Percentiles rank a stretch among this genome's conserved stretches.
Evolutionary conservation across 2,888 invertebrate species (phyloP).

Genomic region (Callinectes sapidus): DNA sequence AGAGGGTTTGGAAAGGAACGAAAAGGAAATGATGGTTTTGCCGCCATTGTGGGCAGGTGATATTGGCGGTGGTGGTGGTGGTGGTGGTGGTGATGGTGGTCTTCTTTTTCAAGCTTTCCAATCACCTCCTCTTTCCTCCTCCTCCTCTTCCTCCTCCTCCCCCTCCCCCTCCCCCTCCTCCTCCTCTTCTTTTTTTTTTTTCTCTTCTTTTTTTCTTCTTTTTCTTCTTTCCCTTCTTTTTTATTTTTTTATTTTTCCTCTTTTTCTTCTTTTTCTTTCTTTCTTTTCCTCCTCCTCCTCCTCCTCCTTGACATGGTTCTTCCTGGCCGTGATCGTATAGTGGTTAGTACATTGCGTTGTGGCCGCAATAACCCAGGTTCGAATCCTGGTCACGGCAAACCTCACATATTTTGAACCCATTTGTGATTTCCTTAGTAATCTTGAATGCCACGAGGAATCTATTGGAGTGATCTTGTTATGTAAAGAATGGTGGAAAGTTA

Average conservation of each 20-base stretch:
- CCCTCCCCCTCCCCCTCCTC: neutral
- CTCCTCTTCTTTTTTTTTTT: neutral
- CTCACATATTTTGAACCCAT: too few relatives aligned
- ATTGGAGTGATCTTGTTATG: too few relatives aligned
- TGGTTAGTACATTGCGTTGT: slow-evolving; percentile 75
- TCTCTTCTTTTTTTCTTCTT: too few relatives aligned
- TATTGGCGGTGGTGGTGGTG: slow-evolving; percentile 2
- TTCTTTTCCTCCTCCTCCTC: too few relatives aligned
- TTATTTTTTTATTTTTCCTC: too few relatives aligned
- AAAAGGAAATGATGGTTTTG: neutral
- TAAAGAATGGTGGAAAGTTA: too few relatives aligned
- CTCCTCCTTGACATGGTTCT: too few relatives aligned
- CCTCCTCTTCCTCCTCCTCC: neutral
- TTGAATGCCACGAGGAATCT: too few relatives aligned
- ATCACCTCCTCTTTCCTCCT: neutral
- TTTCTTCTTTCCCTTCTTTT: too few relatives aligned
- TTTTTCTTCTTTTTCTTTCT: too few relatives aligned
- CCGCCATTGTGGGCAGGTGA: neutral
- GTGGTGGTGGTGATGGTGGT: neutral
- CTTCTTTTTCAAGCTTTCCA: neutral
- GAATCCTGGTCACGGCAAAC: slow-evolving; percentile 62
- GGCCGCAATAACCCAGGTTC: slow-evolving; percentile 75
- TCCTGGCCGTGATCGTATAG: slow-evolving; percentile 74
- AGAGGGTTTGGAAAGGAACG: neutral
- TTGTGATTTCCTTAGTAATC: too few relatives aligned